Conservation (phyloP, 2,797 vertebrate genomes). For the Rhynchonycteris naso region DNA sequence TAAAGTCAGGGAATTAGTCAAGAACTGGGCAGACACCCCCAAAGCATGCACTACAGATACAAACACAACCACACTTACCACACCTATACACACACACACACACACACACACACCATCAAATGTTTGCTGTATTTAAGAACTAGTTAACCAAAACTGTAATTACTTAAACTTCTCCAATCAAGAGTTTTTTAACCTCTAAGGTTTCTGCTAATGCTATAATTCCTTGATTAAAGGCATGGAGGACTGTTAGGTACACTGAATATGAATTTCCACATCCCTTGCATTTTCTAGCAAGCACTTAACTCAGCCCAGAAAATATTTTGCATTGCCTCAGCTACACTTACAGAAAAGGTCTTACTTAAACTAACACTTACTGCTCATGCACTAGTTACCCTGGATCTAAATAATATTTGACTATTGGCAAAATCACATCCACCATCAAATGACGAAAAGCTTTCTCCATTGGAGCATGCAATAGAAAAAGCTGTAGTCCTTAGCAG, state of each 20-base stretch:
- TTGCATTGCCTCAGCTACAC: background rate
- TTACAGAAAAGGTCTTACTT: background rate
- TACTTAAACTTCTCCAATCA: background rate
- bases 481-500: background rate
- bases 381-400: background rate
- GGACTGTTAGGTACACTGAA: background rate
- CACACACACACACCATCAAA: background rate
- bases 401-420: background rate
- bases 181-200: background rate
- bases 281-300: background rate
- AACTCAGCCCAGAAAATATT: background rate
- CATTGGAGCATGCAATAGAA: background rate
- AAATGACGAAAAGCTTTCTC: background rate
- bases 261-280: constrained; percentile 23
- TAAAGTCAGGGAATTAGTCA: background rate
- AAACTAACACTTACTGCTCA: background rate
- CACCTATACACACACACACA: background rate
- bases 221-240: constrained; percentile 31
- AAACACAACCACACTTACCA: background rate
- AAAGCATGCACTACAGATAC: background rate
- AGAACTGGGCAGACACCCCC: background rate
- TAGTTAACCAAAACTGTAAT: background rate
- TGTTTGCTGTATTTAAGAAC: background rate
- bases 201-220: background rate
- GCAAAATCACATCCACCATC: constrained; percentile 15